Conservation (phyloP, 64 coral and sea anemone genomes). For the Dendronephthya gigantea region DNA sequence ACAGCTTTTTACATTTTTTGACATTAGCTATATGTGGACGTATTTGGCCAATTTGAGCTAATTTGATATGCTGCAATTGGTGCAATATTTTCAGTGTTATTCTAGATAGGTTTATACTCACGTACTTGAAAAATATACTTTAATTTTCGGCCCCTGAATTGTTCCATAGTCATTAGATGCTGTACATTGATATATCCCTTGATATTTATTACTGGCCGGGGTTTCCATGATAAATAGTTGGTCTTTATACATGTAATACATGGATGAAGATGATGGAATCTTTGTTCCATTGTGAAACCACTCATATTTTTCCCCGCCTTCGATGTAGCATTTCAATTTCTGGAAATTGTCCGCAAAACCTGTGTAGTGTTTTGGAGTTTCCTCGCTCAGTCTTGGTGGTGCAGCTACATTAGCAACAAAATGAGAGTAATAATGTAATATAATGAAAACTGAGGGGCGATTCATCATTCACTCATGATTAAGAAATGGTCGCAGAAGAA, state of each 20-base stretch:
- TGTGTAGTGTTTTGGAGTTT: not conserved
- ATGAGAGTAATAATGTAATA: no score
- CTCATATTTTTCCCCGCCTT: not conserved
- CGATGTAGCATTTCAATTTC: not conserved
- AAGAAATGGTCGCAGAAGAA: no score
- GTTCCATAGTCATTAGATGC: not conserved
- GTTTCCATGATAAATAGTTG: not conserved
- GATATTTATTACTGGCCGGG: not conserved
- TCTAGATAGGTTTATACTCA: not conserved
- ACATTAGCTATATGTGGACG: no score
- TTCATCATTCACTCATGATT: no score
- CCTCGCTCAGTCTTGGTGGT: not conserved
- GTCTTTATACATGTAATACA: not conserved
- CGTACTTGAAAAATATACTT: not conserved
- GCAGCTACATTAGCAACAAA: not conserved
- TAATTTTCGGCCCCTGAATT: not conserved
- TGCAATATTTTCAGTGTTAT: no score
- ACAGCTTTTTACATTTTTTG: no score
- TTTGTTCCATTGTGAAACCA: slow-evolving; percentile 8
- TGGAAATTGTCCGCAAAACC: not conserved
- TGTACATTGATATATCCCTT: slow-evolving; percentile 1
- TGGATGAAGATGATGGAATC: not conserved
- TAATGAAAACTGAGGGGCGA: no score
- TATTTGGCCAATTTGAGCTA: no score
- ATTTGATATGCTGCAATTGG: no score